phyloP scores from a whole-genome alignment of 2,113 vertebrate species.

The Xenopus laevis region DNA sequence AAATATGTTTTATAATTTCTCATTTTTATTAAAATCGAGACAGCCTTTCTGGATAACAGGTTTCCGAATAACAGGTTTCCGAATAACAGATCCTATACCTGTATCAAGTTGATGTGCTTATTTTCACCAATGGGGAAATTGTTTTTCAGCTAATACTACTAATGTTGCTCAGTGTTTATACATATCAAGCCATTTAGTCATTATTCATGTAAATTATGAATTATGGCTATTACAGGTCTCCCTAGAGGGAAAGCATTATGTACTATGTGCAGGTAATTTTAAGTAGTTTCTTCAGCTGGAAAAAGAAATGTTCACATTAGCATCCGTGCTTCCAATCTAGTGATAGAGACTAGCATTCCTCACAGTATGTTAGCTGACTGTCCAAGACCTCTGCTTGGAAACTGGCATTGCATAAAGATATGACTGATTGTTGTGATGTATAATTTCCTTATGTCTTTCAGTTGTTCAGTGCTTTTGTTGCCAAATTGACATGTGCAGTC shows the following conservation, averaged over 20 bases:
- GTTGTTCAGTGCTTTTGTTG: conserved; percentile 20
- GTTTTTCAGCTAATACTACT: neutral
- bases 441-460: conserved; percentile 19
- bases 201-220: conserved; percentile 30
- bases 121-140: too few relatives aligned
- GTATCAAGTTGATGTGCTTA: too few relatives aligned
- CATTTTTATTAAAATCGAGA: too few relatives aligned
- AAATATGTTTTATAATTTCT: too few relatives aligned
- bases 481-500: conserved; percentile 32
- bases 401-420: neutral
- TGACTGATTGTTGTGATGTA: conserved; percentile 2
- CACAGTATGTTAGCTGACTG: neutral
- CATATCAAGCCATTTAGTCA: conserved; percentile 10
- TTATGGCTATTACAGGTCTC: conserved; percentile 20
- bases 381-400: too few relatives aligned
- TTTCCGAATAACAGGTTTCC: too few relatives aligned
- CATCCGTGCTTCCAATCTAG: neutral
- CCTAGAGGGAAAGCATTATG: conserved; percentile 20
- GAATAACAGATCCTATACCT: too few relatives aligned
- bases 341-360: neutral
- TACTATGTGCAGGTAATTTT: conserved; percentile 5
- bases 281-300: conserved; percentile 12
- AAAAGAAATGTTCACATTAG: conserved; percentile 14
- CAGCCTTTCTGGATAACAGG: too few relatives aligned
- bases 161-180: conserved; percentile 19